phyloP scores from a whole-genome alignment of 2,888 invertebrate genomes.

The Gisinianus flammeolus region DNA sequence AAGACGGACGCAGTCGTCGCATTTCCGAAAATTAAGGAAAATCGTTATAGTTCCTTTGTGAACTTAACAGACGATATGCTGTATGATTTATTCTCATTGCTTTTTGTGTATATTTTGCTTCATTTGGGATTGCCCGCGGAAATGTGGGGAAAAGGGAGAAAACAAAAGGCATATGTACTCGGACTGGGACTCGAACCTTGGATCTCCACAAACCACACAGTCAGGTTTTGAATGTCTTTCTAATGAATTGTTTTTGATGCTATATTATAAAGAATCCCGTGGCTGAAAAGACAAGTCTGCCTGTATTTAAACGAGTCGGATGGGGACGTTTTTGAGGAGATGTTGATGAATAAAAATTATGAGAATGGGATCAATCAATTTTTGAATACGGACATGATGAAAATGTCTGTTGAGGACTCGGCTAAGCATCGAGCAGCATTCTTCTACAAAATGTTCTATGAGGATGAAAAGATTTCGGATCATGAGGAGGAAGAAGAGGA shows the following conservation, averaged over 20 bases:
- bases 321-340: conserved; percentile 67
- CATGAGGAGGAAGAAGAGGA: conserved; percentile 40
- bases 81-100: too few relatives aligned
- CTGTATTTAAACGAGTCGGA: conserved; percentile 68
- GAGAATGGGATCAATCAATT: conserved; percentile 60
- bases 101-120: too few relatives aligned
- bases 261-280: conserved; percentile 60
- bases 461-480: conserved; percentile 37
- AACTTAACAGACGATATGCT: too few relatives aligned
- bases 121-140: too few relatives aligned
- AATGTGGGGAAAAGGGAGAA: too few relatives aligned
- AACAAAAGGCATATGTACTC: neutral
- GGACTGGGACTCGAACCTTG: neutral
- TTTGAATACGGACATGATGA: conserved; percentile 41
- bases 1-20: too few relatives aligned
- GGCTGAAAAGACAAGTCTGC: conserved; percentile 73
- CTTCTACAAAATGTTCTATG: conserved; percentile 50
- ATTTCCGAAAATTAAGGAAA: too few relatives aligned
- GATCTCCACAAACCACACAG: too few relatives aligned
- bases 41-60: too few relatives aligned
- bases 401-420: conserved; percentile 39
- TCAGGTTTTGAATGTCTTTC: neutral
- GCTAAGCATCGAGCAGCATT: conserved; percentile 44
- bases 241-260: neutral
- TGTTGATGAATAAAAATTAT: conserved; percentile 66